These are phyloP conservation scores for Paratilapia polleni DNA, from an alignment of 2,113 vertebrate genomes.

Conservation along the genomic window DNA sequence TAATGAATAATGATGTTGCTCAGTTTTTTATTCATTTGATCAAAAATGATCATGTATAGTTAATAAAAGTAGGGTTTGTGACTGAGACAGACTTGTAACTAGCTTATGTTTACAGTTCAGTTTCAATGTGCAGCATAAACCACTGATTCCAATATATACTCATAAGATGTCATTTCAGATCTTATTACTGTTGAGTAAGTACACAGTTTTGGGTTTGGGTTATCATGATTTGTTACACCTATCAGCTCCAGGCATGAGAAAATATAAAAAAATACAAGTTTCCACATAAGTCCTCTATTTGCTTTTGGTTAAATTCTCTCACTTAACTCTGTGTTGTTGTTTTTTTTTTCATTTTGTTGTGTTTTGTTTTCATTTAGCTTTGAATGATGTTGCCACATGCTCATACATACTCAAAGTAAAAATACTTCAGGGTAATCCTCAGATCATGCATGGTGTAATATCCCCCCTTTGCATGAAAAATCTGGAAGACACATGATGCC, in stretches of 20 bases:
- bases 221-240: too few relatives aligned
- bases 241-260: neutral
- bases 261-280: neutral
- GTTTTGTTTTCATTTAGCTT: neutral
- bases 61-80: neutral
- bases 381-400: neutral
- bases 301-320: neutral
- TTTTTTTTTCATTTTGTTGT: neutral
- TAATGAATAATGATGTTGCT: neutral
- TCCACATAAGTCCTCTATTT: neutral
- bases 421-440: neutral
- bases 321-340: neutral
- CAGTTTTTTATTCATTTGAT: neutral
- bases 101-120: too few relatives aligned
- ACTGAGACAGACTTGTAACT: neutral
- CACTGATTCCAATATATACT: too few relatives aligned
- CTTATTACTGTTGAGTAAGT: too few relatives aligned
- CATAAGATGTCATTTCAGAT: too few relatives aligned
- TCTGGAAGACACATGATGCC: constrained; percentile 2
- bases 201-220: too few relatives aligned
- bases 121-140: too few relatives aligned
- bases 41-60: neutral
- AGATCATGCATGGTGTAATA: neutral
- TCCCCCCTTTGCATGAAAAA: neutral
- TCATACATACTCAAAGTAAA: neutral